These are phyloP conservation scores for Engystomops pustulosus DNA, from an alignment of 2,113 vertebrate genomes.

Conservation along the genomic window DNA sequence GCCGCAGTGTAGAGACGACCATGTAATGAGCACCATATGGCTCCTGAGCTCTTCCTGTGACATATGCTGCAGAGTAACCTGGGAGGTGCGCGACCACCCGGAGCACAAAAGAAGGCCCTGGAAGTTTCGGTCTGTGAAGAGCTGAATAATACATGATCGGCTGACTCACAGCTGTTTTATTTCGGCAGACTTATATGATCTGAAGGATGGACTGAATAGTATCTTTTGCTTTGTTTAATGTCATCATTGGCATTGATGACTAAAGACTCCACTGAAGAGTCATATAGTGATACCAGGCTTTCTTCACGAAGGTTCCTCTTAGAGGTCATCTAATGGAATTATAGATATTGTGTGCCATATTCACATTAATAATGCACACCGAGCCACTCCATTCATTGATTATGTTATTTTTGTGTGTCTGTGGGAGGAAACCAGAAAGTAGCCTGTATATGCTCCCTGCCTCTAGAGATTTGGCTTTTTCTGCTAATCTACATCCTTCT, in stretches of 20 bases:
- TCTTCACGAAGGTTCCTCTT: constrained; percentile 62
- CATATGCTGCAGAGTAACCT: constrained; percentile 41
- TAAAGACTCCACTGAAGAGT: not conserved
- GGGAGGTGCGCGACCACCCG: constrained; percentile 42
- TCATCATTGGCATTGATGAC: not conserved
- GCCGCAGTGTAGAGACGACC: constrained; percentile 6
- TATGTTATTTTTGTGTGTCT: constrained; percentile 58
- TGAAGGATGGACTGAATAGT: not conserved
- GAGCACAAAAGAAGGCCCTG: constrained; percentile 43
- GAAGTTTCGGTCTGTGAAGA: constrained; percentile 45
- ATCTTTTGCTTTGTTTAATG: not conserved
- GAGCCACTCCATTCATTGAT: constrained; percentile 63
- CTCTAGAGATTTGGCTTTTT: constrained; percentile 33
- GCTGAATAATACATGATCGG: constrained; percentile 56
- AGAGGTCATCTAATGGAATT: constrained; percentile 68
- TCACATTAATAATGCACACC: constrained; percentile 68
- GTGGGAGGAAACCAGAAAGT: constrained; percentile 52
- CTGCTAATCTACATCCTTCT: constrained; percentile 47
- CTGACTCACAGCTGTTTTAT: constrained; percentile 50
- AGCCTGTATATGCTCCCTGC: constrained; percentile 51
- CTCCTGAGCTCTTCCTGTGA: constrained; percentile 47
- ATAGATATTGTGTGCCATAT: constrained; percentile 65
- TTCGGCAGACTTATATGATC: constrained; percentile 5
- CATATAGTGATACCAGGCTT: constrained; percentile 33
- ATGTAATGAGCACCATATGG: not conserved